phyloP scores from a whole-genome alignment of 2,797 vertebrate genomes.

The Acrossocheilus fasciatus region DNA sequence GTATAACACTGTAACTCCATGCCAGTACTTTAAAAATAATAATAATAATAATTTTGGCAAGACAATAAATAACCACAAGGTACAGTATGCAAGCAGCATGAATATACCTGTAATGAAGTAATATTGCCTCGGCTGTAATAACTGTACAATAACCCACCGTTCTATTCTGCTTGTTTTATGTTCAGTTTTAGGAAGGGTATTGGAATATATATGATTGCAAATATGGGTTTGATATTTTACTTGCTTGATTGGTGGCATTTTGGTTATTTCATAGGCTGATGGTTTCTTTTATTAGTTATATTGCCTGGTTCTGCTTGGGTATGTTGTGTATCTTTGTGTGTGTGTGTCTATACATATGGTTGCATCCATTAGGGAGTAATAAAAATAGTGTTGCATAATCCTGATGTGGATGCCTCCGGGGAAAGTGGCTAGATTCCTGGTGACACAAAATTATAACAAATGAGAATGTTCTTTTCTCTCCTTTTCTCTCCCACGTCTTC shows the following conservation, averaged over 20 bases:
- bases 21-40: background rate
- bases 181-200: background rate
- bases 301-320: slow-evolving; percentile 20
- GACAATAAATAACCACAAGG: slow-evolving; percentile 24
- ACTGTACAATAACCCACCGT: slow-evolving; percentile 49
- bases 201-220: slow-evolving; percentile 4
- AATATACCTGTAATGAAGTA: slow-evolving; percentile 52
- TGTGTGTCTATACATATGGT: slow-evolving; percentile 12
- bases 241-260: slow-evolving; percentile 22
- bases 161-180: slow-evolving; percentile 45
- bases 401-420: slow-evolving; percentile 33
- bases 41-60: background rate
- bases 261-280: slow-evolving; percentile 39
- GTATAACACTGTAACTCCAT: background rate
- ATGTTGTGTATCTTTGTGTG: slow-evolving; percentile 32
- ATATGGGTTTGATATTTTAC: slow-evolving; percentile 15
- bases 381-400: slow-evolving; percentile 32
- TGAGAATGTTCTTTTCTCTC: slow-evolving; percentile 43
- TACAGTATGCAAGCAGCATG: slow-evolving; percentile 37
- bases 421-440: slow-evolving; percentile 28
- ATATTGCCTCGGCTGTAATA: slow-evolving; percentile 41
- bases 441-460: slow-evolving; percentile 52
- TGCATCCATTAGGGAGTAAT: slow-evolving; percentile 24
- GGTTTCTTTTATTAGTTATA: slow-evolving; percentile 25
- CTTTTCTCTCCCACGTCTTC: slow-evolving; percentile 25